Conservation (phyloP, 2,888 invertebrate genomes). For the Amaurobius ferox region DNA sequence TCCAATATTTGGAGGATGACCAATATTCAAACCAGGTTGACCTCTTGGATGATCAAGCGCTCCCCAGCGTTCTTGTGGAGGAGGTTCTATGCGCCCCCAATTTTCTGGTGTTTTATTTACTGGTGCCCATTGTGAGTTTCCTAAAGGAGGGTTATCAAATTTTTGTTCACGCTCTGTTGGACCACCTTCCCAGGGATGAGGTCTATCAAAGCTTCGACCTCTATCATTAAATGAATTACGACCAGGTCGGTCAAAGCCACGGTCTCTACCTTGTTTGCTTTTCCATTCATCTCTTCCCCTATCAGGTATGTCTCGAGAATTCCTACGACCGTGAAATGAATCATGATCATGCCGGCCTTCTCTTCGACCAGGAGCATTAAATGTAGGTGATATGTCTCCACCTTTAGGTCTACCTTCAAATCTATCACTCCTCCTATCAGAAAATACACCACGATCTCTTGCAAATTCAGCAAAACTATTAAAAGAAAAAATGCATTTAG, state of each 20-base stretch:
- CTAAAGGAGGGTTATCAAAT: slow-evolving; percentile 23
- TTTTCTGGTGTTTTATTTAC: slow-evolving; percentile 48
- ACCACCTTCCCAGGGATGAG: slow-evolving; percentile 52
- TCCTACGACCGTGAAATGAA: slow-evolving; percentile 32
- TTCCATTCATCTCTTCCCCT: slow-evolving; percentile 61
- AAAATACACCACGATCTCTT: slow-evolving; percentile 30
- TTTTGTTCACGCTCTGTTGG: slow-evolving; percentile 30
- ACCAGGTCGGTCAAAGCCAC: slow-evolving; percentile 37
- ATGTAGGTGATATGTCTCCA: slow-evolving; percentile 46
- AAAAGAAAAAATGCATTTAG: neutral
- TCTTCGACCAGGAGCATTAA: slow-evolving; percentile 25
- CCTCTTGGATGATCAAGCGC: slow-evolving; percentile 28
- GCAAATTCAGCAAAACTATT: slow-evolving; percentile 39
- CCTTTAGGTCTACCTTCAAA: slow-evolving; percentile 44
- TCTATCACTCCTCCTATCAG: slow-evolving; percentile 39
- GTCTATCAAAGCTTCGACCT: slow-evolving; percentile 46
- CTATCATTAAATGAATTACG: slow-evolving; percentile 31
- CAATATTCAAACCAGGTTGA: slow-evolving; percentile 38
- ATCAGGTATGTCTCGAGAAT: slow-evolving; percentile 32
- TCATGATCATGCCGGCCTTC: slow-evolving; percentile 40
- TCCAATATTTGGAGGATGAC: slow-evolving; percentile 41
- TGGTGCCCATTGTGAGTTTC: slow-evolving; percentile 60
- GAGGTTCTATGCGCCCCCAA: slow-evolving; percentile 53
- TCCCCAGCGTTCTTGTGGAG: slow-evolving; percentile 53
- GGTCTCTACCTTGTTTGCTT: slow-evolving; percentile 30